These are phyloP conservation scores for Scaptomyza tumidula DNA, from an alignment of 2,888 invertebrate genomes.

Conservation along the genomic window DNA sequence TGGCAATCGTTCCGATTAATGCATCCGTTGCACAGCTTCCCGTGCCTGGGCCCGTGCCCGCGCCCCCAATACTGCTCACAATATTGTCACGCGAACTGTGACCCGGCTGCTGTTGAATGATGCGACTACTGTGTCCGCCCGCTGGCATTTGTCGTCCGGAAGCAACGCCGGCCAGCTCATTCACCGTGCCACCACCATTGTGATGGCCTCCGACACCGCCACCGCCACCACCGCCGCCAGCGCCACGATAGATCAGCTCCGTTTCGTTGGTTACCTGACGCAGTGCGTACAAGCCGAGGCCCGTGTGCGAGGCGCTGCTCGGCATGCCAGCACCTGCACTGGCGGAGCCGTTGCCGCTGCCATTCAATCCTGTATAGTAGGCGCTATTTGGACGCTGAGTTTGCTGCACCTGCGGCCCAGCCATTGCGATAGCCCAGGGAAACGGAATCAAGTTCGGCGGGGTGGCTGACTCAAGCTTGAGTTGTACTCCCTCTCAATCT, in stretches of 20 bases:
- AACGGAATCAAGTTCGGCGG: no score
- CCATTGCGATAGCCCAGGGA: constrained; percentile 66
- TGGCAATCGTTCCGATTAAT: constrained; percentile 76
- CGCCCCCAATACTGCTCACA: constrained; percentile 77
- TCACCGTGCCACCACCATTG: constrained; percentile 23
- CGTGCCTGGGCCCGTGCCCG: constrained; percentile 67
- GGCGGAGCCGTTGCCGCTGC: constrained; percentile 53
- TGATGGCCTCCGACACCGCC: constrained; percentile 36
- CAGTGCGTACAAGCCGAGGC: constrained; percentile 81
- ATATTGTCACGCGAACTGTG: constrained; percentile 61
- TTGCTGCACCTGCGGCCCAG: constrained; percentile 84
- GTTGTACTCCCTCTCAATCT: no score
- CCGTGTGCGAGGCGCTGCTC: constrained; percentile 82
- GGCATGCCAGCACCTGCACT: constrained; percentile 72
- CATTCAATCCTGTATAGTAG: constrained; percentile 80
- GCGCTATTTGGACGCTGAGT: constrained; percentile 83
- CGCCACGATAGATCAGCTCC: constrained; percentile 81
- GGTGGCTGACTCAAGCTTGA: no score
- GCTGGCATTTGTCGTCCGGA: constrained; percentile 39
- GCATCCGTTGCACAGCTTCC: constrained; percentile 82
- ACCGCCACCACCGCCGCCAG: constrained; percentile 48
- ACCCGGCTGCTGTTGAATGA: constrained; percentile 52
- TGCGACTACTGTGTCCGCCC: constrained; percentile 58
- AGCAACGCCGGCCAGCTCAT: constrained; percentile 42
- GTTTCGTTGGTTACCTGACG: constrained; percentile 83